Conservation (phyloP, 2,888 invertebrate species). For the Diachrysia chrysitis region DNA sequence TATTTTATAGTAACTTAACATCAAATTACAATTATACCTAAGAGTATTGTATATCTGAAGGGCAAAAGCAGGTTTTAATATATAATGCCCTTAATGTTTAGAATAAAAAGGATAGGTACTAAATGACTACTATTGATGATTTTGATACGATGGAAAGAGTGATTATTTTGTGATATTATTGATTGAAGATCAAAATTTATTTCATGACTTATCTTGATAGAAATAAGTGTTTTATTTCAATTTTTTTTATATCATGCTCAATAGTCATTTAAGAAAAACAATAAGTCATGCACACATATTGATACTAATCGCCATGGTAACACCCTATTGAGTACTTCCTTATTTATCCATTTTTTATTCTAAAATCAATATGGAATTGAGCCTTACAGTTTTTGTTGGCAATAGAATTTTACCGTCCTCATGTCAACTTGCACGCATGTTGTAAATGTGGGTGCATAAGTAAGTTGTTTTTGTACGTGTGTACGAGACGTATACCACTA, state of each 20-base stretch:
- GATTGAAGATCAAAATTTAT: no score
- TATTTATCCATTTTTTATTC: slow-evolving; percentile 33
- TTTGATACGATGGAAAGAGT: not conserved
- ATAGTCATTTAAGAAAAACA: not conserved
- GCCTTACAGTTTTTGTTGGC: slow-evolving; percentile 34
- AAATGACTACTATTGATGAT: not conserved
- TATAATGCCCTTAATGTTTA: not conserved
- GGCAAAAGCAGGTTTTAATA: not conserved
- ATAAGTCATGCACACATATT: not conserved
- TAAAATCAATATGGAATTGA: slow-evolving; percentile 34
- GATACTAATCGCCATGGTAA: slow-evolving; percentile 5
- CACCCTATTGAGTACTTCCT: slow-evolving; percentile 13
- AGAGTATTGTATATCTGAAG: not conserved
- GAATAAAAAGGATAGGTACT: not conserved
- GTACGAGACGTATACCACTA: not conserved
- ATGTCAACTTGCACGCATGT: slow-evolving; percentile 38
- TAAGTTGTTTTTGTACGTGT: slow-evolving; percentile 23
- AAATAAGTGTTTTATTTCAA: no score
- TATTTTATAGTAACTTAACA: not conserved
- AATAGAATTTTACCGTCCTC: slow-evolving; percentile 40
- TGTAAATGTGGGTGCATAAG: slow-evolving; percentile 53
- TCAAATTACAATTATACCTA: not conserved
- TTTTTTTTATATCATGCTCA: no score
- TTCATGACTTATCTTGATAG: no score
- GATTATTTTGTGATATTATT: not conserved